phyloP scores from a whole-genome alignment of 2,113 vertebrate genomes.

The Delphinapterus leucas region DNA sequence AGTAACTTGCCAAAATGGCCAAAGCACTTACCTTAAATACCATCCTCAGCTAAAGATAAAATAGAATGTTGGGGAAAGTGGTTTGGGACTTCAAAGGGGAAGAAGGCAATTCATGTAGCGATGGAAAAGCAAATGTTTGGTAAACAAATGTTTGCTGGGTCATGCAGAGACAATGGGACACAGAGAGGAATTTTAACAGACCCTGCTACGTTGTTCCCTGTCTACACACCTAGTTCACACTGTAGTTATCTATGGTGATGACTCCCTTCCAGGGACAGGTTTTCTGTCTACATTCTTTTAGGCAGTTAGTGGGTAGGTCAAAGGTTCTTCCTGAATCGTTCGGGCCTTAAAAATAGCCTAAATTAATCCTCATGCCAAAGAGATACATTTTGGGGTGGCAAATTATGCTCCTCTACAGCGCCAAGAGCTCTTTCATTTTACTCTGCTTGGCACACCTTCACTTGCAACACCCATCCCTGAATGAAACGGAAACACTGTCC shows the following conservation, averaged over 20 bases:
- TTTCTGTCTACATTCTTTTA: not conserved
- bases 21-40: not conserved
- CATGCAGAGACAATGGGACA: not conserved
- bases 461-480: not conserved
- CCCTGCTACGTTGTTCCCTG: not conserved
- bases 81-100: not conserved
- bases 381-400: no score
- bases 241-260: not conserved
- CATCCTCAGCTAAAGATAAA: not conserved
- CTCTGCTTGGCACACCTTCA: not conserved
- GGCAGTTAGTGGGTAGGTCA: not conserved
- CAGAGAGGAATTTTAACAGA: not conserved
- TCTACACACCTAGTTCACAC: not conserved
- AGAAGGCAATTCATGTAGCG: not conserved
- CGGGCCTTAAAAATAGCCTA: not conserved
- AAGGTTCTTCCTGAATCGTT: not conserved
- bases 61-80: not conserved
- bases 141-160: not conserved
- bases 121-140: not conserved
- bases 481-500: constrained; percentile 31
- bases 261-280: not conserved
- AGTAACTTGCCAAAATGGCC: not conserved
- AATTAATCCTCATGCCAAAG: no score
- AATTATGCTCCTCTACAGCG: not conserved
- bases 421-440: not conserved